Evolutionary conservation across 2,888 invertebrate species (phyloP).

Genomic region (Perizoma affinitatum): DNA sequence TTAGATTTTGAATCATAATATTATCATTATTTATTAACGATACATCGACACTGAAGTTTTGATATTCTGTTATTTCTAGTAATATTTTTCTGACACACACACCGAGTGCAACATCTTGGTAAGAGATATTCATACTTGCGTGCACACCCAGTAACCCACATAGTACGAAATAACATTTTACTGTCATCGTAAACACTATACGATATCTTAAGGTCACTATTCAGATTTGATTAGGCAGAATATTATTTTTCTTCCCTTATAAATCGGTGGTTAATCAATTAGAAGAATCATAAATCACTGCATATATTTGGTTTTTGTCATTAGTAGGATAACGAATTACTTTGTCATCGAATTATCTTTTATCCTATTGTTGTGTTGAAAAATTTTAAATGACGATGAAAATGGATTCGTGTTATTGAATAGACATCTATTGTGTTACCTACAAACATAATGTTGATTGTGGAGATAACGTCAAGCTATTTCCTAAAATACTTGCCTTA

Average conservation of each 20-base stretch:
- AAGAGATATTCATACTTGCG: constrained; percentile 16
- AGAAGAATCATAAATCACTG: constrained; percentile 30
- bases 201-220: not conserved
- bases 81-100: constrained; percentile 41
- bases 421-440: too few species aligned
- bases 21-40: constrained; percentile 44
- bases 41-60: constrained; percentile 35
- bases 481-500: too few species aligned
- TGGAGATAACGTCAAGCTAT: too few species aligned
- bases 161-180: constrained; percentile 11
- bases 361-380: not conserved
- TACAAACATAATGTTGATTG: too few species aligned
- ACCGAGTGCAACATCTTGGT: constrained; percentile 16
- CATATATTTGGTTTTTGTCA: not conserved
- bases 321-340: not conserved
- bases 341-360: not conserved
- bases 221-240: constrained; percentile 1
- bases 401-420: too few species aligned
- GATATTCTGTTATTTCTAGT: constrained; percentile 28
- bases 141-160: constrained; percentile 2
- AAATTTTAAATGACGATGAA: not conserved
- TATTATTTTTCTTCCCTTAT: constrained; percentile 16
- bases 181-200: constrained; percentile 9
- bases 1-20: constrained; percentile 37
- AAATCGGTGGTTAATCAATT: constrained; percentile 23